Evolutionary conservation across 2,797 vertebrate genomes (phyloP).

Genomic region (Melanotaenia maccullochi): DNA sequence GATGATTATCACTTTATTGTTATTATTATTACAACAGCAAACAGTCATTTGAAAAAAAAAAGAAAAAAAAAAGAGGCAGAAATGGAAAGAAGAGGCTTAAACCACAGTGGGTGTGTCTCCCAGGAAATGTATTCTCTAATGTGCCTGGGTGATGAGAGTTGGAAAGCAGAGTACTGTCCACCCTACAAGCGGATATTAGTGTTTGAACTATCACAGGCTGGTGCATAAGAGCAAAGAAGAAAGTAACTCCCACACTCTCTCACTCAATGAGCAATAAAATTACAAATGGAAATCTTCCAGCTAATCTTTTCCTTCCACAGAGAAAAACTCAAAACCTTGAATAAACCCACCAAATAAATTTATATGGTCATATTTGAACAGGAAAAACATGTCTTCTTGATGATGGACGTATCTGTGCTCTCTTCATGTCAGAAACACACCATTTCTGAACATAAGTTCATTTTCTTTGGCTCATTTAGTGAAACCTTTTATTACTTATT

Average conservation of each 20-base stretch:
- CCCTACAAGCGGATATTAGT: conserved; percentile 33
- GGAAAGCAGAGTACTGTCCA: conserved; percentile 6
- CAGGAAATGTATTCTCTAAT: conserved; percentile 13
- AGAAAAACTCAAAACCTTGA: conserved; percentile 1
- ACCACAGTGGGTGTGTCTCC: neutral
- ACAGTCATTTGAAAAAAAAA: neutral
- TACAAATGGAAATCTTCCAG: conserved; percentile 15
- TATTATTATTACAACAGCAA: neutral
- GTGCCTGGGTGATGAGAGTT: conserved; percentile 3
- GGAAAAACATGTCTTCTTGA: neutral
- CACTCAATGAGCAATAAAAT: conserved; percentile 12
- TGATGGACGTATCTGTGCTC: neutral
- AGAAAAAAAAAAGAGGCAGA: too few relatives aligned
- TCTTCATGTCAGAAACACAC: neutral
- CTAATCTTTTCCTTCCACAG: conserved; percentile 5
- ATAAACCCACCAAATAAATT: neutral
- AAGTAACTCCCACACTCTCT: conserved; percentile 36
- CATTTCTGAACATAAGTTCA: neutral
- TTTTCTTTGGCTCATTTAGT: neutral
- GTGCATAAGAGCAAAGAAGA: conserved; percentile 4
- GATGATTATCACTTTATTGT: neutral
- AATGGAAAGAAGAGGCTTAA: neutral
- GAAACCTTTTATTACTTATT: neutral
- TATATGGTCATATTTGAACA: neutral
- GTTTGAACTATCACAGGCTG: conserved; percentile 8